phyloP scores from a whole-genome alignment of 2,888 invertebrate genomes.

The Chrysodeixis includens region DNA sequence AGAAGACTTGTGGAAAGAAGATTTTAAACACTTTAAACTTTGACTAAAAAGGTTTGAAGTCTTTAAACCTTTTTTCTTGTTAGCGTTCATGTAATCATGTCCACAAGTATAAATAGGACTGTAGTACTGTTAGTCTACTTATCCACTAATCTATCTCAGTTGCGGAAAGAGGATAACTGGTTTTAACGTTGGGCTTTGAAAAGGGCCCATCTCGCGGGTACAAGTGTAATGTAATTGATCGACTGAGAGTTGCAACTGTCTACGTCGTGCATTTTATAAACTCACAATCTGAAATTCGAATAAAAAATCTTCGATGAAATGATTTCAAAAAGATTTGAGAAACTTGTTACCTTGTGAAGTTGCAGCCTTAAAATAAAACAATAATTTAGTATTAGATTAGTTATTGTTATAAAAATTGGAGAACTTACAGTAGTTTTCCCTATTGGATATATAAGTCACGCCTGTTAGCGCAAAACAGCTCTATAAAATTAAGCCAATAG shows the following conservation, averaged over 20 bases:
- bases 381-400: background rate
- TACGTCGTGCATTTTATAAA: background rate
- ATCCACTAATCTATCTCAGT: constrained; percentile 2
- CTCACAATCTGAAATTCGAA: background rate
- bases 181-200: constrained; percentile 1
- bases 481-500: constrained; percentile 95
- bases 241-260: background rate
- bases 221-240: constrained; percentile 1
- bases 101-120: background rate
- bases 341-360: background rate
- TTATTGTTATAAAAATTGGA: background rate
- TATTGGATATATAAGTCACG: constrained; percentile 97
- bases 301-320: too few species aligned
- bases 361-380: background rate
- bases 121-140: constrained; percentile 1
- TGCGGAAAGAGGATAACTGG: constrained; percentile 1
- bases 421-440: constrained; percentile 97
- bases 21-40: too few species aligned
- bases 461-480: constrained; percentile 96
- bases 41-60: too few species aligned
- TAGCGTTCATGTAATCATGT: background rate
- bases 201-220: background rate
- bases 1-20: too few species aligned
- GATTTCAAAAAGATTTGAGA: background rate
- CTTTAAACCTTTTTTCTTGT: too few species aligned